These are phyloP conservation scores for Turritopsis rubra DNA, from an alignment of 30 jellyfish, hydroid and myxozoan species.

Conservation along the genomic window DNA sequence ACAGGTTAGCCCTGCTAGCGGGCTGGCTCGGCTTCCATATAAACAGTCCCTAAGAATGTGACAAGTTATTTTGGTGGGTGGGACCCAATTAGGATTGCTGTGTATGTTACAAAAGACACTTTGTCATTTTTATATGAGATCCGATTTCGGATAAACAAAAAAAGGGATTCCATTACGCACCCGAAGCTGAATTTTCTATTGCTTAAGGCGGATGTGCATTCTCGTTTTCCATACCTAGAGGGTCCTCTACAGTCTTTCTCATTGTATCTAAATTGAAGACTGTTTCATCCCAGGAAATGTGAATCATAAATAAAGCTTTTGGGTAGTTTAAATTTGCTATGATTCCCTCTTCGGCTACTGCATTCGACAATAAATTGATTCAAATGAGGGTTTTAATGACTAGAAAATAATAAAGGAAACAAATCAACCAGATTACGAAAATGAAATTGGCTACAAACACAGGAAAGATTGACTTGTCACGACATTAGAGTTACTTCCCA, in stretches of 20 bases:
- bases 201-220: not conserved
- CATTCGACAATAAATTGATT: not conserved
- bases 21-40: slow-evolving; percentile 20
- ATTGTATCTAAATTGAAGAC: not conserved
- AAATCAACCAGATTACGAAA: not conserved
- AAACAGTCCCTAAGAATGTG: slow-evolving; percentile 7
- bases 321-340: not conserved
- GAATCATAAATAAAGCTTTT: not conserved
- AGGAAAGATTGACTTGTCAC: not conserved
- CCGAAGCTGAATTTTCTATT: not conserved
- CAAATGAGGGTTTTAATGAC: not conserved
- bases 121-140: not conserved
- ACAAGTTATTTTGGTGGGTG: not conserved
- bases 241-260: not conserved
- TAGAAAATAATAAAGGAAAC: not conserved
- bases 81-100: not conserved
- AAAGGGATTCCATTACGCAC: not conserved
- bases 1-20: not conserved
- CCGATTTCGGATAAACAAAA: not conserved
- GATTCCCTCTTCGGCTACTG: not conserved
- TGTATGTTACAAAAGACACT: not conserved
- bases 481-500: not conserved
- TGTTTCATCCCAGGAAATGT: not conserved
- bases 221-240: no score
- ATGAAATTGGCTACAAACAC: not conserved